Base-by-base conservation (phyloP, 2,888 invertebrate genomes). In the Hirudinaria manillensis region DNA sequence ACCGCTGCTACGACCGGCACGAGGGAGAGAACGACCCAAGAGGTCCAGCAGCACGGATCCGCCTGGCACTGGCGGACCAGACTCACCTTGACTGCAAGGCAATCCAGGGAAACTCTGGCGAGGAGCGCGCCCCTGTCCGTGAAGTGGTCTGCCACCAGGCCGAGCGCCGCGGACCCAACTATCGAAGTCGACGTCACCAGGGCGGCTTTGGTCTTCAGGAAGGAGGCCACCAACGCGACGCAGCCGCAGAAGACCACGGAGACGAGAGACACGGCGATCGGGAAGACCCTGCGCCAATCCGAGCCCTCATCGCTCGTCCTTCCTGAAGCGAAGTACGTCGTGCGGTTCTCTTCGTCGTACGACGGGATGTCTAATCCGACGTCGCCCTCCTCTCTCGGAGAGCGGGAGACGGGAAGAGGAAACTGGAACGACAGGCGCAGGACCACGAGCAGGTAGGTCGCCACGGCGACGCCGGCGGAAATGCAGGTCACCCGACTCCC, bases 151-250 rank as follows among this genome's bases (percentile, higher is more conserved):
- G 45, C 27, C 29, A 27, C 45, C n/a, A 73, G 34, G 16, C 51
- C 55, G 36, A 73, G n/a, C 73, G 65, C 65, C 19, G 65, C 61
- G 27, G 73, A 56, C n/a, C 73, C 73, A 21, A 38, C 3, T 7
- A 73, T 6, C n/a, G 56, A 73, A 27, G 55, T 53, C 21, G 73
- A 73, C 21, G 36, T 2, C 36, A 73, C 45, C n/a, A 73, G 36
- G 16, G 56, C 27, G n/a, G 61, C 34, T 32, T 73, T 73, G 4
- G 61, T 27, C 36, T 56, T 73, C 55, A 73, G 16, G 73, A 32
- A 73, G 7, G 73, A 73, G 36, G 34, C n/a, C 19, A 65, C 34
- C 10, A 65, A 6, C n/a, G 38, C 21, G 27, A 73, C 24, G 38
- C 51, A n/a, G 55, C 24, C 27, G 24, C 29, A 73, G 29, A 65